phyloP scores from a whole-genome alignment of 2,113 vertebrate genomes.

The Antechinus flavipes region DNA sequence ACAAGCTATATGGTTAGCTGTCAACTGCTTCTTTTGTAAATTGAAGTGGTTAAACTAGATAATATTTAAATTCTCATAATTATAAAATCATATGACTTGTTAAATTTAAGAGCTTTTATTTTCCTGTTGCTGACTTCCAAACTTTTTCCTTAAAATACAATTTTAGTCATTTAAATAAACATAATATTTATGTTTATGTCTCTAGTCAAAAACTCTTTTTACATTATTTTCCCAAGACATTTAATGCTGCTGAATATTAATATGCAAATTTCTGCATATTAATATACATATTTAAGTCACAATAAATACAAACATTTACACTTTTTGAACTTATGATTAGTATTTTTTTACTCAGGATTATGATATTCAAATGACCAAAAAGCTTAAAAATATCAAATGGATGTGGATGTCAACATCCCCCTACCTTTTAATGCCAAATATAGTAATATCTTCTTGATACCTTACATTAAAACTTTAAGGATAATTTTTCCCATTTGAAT shows the following conservation, averaged over 20 bases:
- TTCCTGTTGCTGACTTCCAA: constrained; percentile 9
- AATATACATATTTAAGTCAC: constrained; percentile 48
- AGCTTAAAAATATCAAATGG: background rate
- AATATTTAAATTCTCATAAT: background rate
- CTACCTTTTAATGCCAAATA: background rate
- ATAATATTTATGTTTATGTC: constrained; percentile 15
- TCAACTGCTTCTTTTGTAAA: background rate
- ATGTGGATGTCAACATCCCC: background rate
- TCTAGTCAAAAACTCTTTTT: background rate
- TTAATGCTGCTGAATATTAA: constrained; percentile 24
- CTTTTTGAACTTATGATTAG: constrained; percentile 35
- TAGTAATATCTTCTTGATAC: background rate
- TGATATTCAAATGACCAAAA: background rate
- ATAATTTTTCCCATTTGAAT: background rate
- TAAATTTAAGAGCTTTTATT: constrained; percentile 18
- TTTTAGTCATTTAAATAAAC: constrained; percentile 27
- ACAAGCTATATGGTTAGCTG: background rate
- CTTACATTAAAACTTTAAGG: background rate
- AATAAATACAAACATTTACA: constrained; percentile 24
- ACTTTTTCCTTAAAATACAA: constrained; percentile 49
- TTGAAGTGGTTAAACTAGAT: background rate
- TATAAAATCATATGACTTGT: background rate
- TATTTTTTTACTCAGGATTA: constrained; percentile 21
- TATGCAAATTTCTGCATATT: constrained; percentile 41
- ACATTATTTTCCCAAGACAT: constrained; percentile 33